Evolutionary conservation across 2,888 invertebrate species (phyloP), one percentile per base, ranked within the genome.

Genomic region (Chirona hameri): DNA sequence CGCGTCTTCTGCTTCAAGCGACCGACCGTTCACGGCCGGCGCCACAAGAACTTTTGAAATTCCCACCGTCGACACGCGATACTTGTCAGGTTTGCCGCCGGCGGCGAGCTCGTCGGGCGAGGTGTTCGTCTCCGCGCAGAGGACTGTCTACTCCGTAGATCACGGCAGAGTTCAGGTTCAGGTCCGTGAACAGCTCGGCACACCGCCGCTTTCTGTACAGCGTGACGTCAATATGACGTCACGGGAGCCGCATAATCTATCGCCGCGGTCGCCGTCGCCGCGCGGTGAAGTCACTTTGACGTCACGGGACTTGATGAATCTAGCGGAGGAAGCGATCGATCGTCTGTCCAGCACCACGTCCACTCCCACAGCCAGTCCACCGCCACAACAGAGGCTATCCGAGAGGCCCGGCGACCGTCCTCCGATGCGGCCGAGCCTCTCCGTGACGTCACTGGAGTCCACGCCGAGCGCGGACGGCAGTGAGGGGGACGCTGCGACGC

Each of bases 401-500:
- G 76, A 46, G 39, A 18, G 24, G 24, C 21, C 31, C 15, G 46
- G 46, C 7, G 39, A 21, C 21, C 39, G 76, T 46, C 76, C 76
- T 24, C 76, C 76, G 24, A 12, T 46, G 24, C 76, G n/a, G 46
- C 46, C 39, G 10, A 76, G 76, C 12, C 46, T 76, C 24, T 76
- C 76, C 5, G 76, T 46, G 76, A 76, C 76, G 24, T 76, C 76
- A 7, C 76, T 46, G 46, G 76, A 76, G 46, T 76, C 76, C 9
- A 12, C 21, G 1, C 39, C 46, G 7, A 76, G 76, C 46, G 76
- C 21, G 46, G 76, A 76, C 24, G 76, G 65, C 27, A 65, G 65
- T n/a, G 65, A 65, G n/a, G 65, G 10, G n/a, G 27, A 65, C 27
- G 24, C 27, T 5, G 65, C n/a, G 65, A 65, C n/a, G 65, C n/a